Conservation (phyloP, 2,797 vertebrate genomes). For the Zalophus californianus region DNA sequence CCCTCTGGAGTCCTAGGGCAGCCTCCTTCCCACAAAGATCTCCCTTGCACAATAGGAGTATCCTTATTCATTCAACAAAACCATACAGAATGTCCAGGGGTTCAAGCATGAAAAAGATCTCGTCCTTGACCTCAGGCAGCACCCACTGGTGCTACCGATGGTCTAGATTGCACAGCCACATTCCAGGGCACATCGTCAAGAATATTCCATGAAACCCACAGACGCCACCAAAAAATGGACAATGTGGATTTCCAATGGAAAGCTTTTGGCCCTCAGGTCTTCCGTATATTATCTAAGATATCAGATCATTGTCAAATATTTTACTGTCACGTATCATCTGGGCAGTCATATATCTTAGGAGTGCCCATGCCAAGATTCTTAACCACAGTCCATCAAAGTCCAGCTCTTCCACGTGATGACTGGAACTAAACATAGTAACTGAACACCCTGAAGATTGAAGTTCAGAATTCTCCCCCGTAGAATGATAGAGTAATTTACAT, state of each 20-base stretch:
- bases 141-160: background rate
- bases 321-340: background rate
- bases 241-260: background rate
- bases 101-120: background rate
- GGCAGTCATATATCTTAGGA: background rate
- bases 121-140: background rate
- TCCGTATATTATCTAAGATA: background rate
- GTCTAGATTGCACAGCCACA: background rate
- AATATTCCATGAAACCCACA: background rate
- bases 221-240: background rate
- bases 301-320: background rate
- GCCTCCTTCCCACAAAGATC: background rate
- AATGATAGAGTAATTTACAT: background rate
- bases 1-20: background rate
- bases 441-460: background rate
- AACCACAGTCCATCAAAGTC: background rate
- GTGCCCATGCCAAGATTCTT: background rate
- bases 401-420: background rate
- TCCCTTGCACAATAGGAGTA: background rate
- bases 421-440: background rate
- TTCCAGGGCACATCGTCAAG: background rate
- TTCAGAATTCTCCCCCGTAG: constrained; percentile 18
- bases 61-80: background rate
- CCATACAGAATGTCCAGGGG: background rate
- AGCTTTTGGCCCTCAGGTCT: background rate